Conservation (phyloP, 37 sponge, comb jelly and placozoan genomes). For the Sycon ciliatum region DNA sequence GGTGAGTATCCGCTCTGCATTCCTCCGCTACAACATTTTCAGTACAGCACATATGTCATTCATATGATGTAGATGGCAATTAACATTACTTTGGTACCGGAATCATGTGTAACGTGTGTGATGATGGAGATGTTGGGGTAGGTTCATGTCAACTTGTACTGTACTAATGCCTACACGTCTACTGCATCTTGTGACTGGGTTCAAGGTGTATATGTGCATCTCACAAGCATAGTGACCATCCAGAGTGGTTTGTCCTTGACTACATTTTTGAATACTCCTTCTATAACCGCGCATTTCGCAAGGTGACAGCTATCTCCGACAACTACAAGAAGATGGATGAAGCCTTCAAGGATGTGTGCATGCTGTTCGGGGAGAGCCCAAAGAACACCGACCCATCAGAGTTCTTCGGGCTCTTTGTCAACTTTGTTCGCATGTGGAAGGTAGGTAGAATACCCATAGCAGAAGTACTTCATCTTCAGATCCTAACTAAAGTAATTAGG, state of each 20-base stretch:
- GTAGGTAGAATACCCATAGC: conserved; percentile 12
- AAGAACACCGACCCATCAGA: conserved; percentile 51
- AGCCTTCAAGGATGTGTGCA: conserved; percentile 62
- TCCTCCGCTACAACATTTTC: too few relatives aligned
- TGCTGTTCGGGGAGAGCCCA: conserved; percentile 65
- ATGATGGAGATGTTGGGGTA: too few relatives aligned
- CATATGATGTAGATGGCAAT: too few relatives aligned
- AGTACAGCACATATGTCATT: too few relatives aligned
- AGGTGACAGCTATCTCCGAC: conserved; percentile 45
- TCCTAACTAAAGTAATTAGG: too few relatives aligned
- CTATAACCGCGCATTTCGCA: conserved; percentile 42
- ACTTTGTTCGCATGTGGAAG: conserved; percentile 59
- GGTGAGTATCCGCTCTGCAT: too few relatives aligned
- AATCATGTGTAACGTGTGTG: too few relatives aligned
- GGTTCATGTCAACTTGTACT: too few relatives aligned
- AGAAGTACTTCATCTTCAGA: background rate
- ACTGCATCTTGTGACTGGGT: too few relatives aligned
- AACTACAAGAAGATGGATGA: conserved; percentile 62
- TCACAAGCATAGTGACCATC: background rate
- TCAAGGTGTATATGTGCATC: too few relatives aligned
- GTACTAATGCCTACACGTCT: too few relatives aligned
- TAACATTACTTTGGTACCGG: too few relatives aligned
- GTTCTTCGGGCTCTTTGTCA: conserved; percentile 56
- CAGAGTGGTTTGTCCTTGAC: conserved; percentile 25
- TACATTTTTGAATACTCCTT: conserved; percentile 40